Evolutionary conservation across 2,888 invertebrate genomes (phyloP).

Genomic region (Biston betularia): DNA sequence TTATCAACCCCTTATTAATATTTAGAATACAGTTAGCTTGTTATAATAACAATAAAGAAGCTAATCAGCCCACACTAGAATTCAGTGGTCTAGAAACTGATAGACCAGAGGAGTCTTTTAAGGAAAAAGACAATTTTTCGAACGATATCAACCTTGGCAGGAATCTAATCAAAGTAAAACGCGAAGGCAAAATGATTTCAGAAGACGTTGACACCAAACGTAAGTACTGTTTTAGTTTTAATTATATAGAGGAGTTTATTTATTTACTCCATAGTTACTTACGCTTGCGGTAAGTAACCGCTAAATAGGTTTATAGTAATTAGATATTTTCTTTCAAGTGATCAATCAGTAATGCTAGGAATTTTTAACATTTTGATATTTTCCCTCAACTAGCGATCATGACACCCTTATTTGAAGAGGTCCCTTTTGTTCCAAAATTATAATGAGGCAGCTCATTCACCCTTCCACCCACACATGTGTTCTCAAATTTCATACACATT

Average conservation of each 20-base stretch:
- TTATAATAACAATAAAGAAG: slow-evolving; percentile 57
- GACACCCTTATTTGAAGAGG: not conserved
- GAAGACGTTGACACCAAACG: slow-evolving; percentile 54
- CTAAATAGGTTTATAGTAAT: not conserved
- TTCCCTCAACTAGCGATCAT: not conserved
- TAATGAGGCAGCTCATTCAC: not conserved
- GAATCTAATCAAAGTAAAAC: slow-evolving; percentile 62
- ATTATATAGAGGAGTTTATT: too few relatives aligned
- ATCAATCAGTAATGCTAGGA: not conserved
- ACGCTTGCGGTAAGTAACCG: not conserved
- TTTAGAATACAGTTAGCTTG: slow-evolving; percentile 72
- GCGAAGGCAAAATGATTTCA: slow-evolving; percentile 54
- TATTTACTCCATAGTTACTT: too few relatives aligned
- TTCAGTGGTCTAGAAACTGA: slow-evolving; percentile 49
- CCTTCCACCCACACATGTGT: not conserved
- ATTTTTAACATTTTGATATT: not conserved
- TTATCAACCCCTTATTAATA: slow-evolving; percentile 68
- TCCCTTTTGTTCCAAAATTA: not conserved
- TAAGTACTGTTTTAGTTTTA: slow-evolving; percentile 26
- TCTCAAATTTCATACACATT: slow-evolving; percentile 31
- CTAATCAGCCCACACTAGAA: slow-evolving; percentile 48
- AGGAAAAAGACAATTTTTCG: slow-evolving; percentile 46
- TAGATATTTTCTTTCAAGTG: not conserved
- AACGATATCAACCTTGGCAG: slow-evolving; percentile 56
- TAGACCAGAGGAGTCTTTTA: slow-evolving; percentile 46